Conservation (phyloP, 2,113 vertebrate genomes). For the Neolamprologus sp. region DNA sequence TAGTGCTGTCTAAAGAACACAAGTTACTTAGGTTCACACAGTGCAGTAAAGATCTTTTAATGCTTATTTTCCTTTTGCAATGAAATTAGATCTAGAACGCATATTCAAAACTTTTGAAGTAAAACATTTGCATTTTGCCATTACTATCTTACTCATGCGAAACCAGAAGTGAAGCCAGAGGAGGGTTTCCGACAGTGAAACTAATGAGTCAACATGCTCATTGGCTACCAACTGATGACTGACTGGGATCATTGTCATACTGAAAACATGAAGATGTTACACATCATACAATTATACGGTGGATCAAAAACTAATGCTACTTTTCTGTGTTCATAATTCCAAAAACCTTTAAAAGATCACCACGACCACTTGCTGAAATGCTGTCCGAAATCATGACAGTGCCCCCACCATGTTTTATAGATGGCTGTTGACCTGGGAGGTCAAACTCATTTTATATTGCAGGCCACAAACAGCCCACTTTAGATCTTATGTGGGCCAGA, state of each 20-base stretch:
- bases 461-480: neutral
- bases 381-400: neutral
- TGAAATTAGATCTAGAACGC: neutral
- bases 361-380: neutral
- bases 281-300: neutral
- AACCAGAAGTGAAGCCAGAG: neutral
- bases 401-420: neutral
- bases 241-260: neutral
- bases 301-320: neutral
- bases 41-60: neutral
- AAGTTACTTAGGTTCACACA: neutral
- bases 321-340: neutral
- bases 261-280: neutral
- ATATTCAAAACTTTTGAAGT: neutral
- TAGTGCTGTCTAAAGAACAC: conserved; percentile 79
- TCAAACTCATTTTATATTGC: neutral
- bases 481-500: neutral
- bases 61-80: neutral
- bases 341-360: neutral
- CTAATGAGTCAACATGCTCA: neutral
- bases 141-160: neutral
- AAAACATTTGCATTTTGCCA: neutral
- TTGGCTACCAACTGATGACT: neutral
- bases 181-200: neutral
- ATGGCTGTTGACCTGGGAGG: neutral